A percentile compares a stretch with the other conserved stretches of the same genome.
These are phyloP conservation scores for Malurus splendens DNA, from an alignment of 2,797 vertebrate genomes.

Conservation along the genomic window DNA sequence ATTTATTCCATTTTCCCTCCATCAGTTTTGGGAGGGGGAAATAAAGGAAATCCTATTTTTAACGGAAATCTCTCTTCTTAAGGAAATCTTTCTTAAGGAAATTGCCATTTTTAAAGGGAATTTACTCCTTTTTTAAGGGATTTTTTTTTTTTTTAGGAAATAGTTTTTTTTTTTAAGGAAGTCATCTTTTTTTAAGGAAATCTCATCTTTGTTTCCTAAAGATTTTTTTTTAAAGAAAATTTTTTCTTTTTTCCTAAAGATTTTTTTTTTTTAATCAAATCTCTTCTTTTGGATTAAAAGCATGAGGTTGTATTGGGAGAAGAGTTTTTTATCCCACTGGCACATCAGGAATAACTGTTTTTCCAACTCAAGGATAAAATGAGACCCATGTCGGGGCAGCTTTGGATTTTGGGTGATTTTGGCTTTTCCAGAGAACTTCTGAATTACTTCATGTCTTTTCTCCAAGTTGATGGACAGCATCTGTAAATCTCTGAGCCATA, in stretches of 20 bases:
- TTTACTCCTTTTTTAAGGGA: not conserved
- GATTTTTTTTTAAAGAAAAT: not conserved
- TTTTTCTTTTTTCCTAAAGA: not conserved
- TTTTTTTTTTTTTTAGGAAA: not conserved
- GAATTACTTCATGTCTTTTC: not conserved
- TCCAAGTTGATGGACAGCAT: not conserved
- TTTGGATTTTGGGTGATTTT: not conserved
- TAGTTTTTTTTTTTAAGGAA: not conserved
- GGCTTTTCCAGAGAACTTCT: not conserved
- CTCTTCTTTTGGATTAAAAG: not conserved
- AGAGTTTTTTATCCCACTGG: not conserved
- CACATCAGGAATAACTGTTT: not conserved
- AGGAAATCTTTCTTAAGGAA: not conserved
- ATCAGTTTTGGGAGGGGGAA: not conserved
- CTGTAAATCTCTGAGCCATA: rapidly evolving
- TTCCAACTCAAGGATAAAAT: not conserved
- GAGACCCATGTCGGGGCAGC: not conserved
- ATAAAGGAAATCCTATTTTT: not conserved
- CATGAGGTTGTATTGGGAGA: not conserved
- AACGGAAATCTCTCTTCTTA: not conserved
- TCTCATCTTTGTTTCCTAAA: too few relatives aligned
- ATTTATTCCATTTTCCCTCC: not conserved
- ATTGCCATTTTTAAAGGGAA: not conserved
- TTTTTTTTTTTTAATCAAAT: not conserved
- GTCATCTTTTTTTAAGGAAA: not conserved